Evolutionary conservation across 1,140 invertebrate species (phyloP).

Genomic region (Drosophila takahashii): DNA sequence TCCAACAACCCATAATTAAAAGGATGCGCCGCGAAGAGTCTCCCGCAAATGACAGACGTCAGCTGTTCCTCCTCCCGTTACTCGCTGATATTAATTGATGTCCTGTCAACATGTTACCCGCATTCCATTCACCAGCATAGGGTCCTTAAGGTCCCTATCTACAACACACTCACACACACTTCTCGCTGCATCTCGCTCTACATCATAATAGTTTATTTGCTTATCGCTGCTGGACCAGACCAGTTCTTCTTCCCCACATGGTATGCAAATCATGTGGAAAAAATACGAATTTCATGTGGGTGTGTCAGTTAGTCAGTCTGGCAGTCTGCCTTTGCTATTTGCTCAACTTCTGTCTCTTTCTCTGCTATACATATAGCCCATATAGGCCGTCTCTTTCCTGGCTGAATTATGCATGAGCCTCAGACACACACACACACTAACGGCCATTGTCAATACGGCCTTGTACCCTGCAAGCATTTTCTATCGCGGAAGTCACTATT

Average conservation of each 20-base stretch:
- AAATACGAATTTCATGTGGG: conserved; percentile 5
- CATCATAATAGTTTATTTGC: conserved; percentile 35
- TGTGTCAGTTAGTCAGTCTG: conserved; percentile 34
- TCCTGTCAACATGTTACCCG: conserved; percentile 27
- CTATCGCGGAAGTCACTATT: no score
- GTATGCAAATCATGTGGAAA: conserved; percentile 60
- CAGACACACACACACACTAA: conserved; percentile 13
- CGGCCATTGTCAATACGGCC: conserved; percentile 65
- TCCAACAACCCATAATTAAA: conserved; percentile 22
- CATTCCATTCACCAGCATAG: not conserved
- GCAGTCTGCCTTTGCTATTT: conserved; percentile 58
- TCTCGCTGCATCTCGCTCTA: not conserved
- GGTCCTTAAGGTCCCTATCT: not conserved
- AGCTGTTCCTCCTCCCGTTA: conserved; percentile 20
- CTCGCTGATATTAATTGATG: conserved; percentile 57
- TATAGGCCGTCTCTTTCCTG: not conserved
- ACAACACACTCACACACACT: not conserved
- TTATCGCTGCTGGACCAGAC: conserved; percentile 43
- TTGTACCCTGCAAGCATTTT: no score
- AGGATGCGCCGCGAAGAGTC: conserved; percentile 26
- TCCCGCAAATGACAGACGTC: conserved; percentile 42
- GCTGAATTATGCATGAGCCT: conserved; percentile 74
- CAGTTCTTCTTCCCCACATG: not conserved
- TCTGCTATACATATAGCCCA: not conserved
- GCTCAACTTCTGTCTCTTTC: conserved; percentile 42